Base-by-base conservation (phyloP, 64 coral and sea anemone species). In the Actinia tenebrosa region DNA sequence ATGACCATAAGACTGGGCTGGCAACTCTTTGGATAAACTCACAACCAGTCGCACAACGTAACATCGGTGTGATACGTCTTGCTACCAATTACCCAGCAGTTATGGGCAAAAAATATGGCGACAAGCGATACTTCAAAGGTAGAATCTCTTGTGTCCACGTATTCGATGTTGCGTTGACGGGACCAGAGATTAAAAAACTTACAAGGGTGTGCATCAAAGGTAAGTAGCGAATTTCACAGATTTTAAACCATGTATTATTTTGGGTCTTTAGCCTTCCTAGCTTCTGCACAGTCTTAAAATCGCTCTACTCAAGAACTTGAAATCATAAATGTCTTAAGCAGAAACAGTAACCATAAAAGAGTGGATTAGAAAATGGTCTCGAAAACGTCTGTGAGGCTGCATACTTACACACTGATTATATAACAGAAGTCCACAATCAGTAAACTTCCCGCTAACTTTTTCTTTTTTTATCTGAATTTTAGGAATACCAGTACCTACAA, bases 111-210 rank as follows among this genome's bases (percentile, higher is more conserved):
- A 92, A 54, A 56, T 47, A 85, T 60, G 69, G 69, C 16, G 72
- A 79, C 7, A 23, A 68, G 5, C 83, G 63, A 77, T 44, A 66
- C 71, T 93, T 93, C 64, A 47, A 66, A 16, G 94, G 94, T 79
- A 88, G 88, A 6, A 88, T 97, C 43, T 83, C 91, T 63, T 97
- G 91, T 87, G 71, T 97, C 43, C 94, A 97, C 13, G 85, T 97
- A 45, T 97, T 88, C 62, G 92, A 93, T 54, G 78, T 88, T 44
- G 91, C 94, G 3, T 83, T 97, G 18, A 83, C 69, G 63, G 71
- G 92, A 30, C 53, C 23, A 16, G 84, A 86, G 53, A 97, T 97
- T 14, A 87, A 89, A 22, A 93, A 92, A 53, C 91, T 87, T 16
- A 84, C 79, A 8, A 93, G 89, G 43, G 26, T 97, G 15, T 97